phyloP scores from a whole-genome alignment of 2,888 invertebrate species.

The Axea sp. region DNA sequence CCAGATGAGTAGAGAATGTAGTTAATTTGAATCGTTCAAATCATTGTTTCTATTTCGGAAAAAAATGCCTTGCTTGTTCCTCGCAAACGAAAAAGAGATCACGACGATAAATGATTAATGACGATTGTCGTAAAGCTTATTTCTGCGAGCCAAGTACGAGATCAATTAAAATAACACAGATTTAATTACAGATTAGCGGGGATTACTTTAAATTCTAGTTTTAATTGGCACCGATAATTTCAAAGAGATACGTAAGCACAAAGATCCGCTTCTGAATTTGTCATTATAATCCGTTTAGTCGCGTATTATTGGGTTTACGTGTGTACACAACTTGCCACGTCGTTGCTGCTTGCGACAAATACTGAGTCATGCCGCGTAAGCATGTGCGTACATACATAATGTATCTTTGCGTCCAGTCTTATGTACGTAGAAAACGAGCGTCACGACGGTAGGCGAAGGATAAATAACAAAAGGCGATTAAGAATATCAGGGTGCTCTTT shows the following conservation, averaged over 20 bases:
- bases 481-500: too few relatives aligned
- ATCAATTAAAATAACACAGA: slow-evolving; percentile 52
- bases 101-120: too few relatives aligned
- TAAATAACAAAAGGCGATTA: slow-evolving; percentile 15
- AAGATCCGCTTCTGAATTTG: slow-evolving; percentile 54
- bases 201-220: slow-evolving; percentile 46
- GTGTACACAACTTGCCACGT: slow-evolving; percentile 52
- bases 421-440: slow-evolving; percentile 21
- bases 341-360: slow-evolving; percentile 51
- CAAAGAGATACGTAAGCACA: slow-evolving; percentile 53
- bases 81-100: too few relatives aligned
- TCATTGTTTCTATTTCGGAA: too few relatives aligned
- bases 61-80: too few relatives aligned
- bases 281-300: slow-evolving; percentile 57
- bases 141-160: not conserved
- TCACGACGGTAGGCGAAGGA: slow-evolving; percentile 10
- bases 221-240: slow-evolving; percentile 55
- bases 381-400: slow-evolving; percentile 65
- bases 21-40: too few relatives aligned
- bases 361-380: slow-evolving; percentile 72
- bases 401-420: slow-evolving; percentile 44
- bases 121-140: not conserved
- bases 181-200: slow-evolving; percentile 58
- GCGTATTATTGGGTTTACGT: slow-evolving; percentile 53
- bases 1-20: too few relatives aligned